Percentiles rank a stretch among this genome's conserved stretches.
phyloP scores from a whole-genome alignment of 2,113 vertebrate species.

The Capricornis sumatraensis region DNA sequence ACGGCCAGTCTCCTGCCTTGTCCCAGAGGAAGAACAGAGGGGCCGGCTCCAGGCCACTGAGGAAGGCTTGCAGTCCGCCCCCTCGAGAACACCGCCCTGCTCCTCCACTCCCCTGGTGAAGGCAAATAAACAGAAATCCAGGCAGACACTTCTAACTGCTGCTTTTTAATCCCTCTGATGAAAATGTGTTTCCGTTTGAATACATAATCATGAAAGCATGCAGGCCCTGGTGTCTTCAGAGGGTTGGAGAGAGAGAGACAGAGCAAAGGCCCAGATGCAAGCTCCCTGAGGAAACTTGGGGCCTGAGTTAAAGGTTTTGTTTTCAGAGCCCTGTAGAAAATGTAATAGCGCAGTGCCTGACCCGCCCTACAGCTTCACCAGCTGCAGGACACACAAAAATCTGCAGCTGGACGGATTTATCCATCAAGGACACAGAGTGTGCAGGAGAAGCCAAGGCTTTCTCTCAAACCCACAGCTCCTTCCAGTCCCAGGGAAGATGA shows the following conservation, averaged over 20 bases:
- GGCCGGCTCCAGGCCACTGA: not conserved
- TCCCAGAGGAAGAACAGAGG: not conserved
- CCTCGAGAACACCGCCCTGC: not conserved
- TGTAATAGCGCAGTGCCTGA: not conserved
- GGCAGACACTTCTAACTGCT: not conserved
- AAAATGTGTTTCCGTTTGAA: not conserved
- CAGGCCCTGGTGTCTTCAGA: not conserved
- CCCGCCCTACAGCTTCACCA: not conserved
- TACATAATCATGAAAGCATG: not conserved
- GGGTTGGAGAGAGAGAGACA: not conserved
- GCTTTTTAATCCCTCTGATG: not conserved
- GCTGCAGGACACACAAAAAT: not conserved
- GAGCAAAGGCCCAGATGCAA: not conserved
- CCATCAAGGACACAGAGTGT: not conserved
- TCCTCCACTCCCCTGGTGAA: not conserved
- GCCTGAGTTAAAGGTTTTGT: not conserved
- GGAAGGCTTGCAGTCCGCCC: not conserved
- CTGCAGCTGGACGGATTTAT: not conserved
- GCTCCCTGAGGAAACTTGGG: not conserved
- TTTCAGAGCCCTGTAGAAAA: not conserved
- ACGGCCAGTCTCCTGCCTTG: not conserved
- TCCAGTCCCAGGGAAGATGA: not conserved
- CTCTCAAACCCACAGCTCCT: not conserved
- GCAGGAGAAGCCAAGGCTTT: not conserved
- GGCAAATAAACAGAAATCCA: constrained; percentile 5